Percentiles rank a stretch among this genome's conserved stretches.
Evolutionary conservation across 2,888 invertebrate species (phyloP).

Genomic region (Drosophila anomalata): DNA sequence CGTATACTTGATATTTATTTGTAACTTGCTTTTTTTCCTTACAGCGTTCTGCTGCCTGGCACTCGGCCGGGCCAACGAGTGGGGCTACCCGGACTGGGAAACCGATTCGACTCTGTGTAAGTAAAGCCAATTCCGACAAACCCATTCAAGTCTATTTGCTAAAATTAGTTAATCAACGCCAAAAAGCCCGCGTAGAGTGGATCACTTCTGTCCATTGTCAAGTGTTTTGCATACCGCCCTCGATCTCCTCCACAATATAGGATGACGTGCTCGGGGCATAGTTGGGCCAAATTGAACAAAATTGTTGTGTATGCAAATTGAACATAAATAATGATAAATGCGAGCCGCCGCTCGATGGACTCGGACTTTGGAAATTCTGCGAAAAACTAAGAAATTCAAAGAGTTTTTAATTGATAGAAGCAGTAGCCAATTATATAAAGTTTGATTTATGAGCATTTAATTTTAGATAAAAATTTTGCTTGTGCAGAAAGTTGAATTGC

Average conservation of each 20-base stretch:
- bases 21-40: constrained; percentile 14
- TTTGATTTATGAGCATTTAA: constrained; percentile 39
- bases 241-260: neutral
- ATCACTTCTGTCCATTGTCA: constrained; percentile 54
- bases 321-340: constrained; percentile 34
- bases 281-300: constrained; percentile 75
- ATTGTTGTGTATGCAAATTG: constrained; percentile 70
- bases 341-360: neutral
- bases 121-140: constrained; percentile 48
- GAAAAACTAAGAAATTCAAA: constrained; percentile 9
- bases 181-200: constrained; percentile 36
- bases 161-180: constrained; percentile 74
- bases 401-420: constrained; percentile 26
- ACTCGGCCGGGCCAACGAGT: constrained; percentile 59
- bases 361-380: constrained; percentile 19
- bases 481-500: constrained; percentile 16
- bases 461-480: constrained; percentile 33
- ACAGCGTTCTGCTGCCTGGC: constrained; percentile 61
- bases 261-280: constrained; percentile 33
- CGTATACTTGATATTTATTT: constrained; percentile 46
- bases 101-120: constrained; percentile 78
- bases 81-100: constrained; percentile 82
- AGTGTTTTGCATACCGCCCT: constrained; percentile 34
- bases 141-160: constrained; percentile 55
- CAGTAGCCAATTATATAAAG: constrained; percentile 19